Conservation (phyloP, 2,888 invertebrate species). For the Hirtodrosophila alboralis region DNA sequence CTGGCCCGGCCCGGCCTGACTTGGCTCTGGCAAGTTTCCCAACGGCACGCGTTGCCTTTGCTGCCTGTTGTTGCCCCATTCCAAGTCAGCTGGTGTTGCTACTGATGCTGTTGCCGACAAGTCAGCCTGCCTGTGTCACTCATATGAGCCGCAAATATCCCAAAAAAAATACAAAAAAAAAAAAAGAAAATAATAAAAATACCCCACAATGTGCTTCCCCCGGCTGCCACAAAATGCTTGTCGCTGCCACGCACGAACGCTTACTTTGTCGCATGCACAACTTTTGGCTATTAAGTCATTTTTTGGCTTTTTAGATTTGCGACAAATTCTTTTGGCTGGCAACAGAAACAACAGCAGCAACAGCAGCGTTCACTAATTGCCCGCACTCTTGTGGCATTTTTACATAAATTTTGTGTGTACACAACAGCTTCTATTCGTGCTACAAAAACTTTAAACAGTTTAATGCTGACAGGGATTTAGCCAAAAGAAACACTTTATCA, state of each 20-base stretch:
- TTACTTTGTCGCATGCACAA: conserved; percentile 80
- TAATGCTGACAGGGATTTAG: conserved; percentile 47
- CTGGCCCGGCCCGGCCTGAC: conserved; percentile 33
- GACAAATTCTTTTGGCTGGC: conserved; percentile 66
- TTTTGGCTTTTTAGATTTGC: conserved; percentile 80
- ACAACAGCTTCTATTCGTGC: too few species aligned
- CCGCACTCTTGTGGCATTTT: conserved; percentile 68
- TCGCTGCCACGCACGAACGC: conserved; percentile 76
- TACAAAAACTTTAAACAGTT: conserved; percentile 63
- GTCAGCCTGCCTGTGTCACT: conserved; percentile 75
- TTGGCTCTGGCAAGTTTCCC: conserved; percentile 72
- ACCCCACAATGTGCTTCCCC: too few species aligned
- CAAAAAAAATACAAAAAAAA: too few species aligned
- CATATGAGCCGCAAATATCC: conserved; percentile 77
- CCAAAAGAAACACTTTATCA: conserved; percentile 71
- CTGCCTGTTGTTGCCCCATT: not conserved
- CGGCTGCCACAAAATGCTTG: conserved; percentile 29
- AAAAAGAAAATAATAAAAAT: too few species aligned
- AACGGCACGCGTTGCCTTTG: conserved; percentile 73
- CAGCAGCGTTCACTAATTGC: conserved; percentile 64
- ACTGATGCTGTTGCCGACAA: conserved; percentile 51
- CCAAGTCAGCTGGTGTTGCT: conserved; percentile 25
- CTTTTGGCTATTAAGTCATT: conserved; percentile 80
- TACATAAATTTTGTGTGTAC: conserved; percentile 43
- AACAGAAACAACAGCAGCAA: conserved; percentile 21